Evolutionary conservation across 2,797 vertebrate genomes (phyloP).

Genomic region (Phalloptychus januarius): DNA sequence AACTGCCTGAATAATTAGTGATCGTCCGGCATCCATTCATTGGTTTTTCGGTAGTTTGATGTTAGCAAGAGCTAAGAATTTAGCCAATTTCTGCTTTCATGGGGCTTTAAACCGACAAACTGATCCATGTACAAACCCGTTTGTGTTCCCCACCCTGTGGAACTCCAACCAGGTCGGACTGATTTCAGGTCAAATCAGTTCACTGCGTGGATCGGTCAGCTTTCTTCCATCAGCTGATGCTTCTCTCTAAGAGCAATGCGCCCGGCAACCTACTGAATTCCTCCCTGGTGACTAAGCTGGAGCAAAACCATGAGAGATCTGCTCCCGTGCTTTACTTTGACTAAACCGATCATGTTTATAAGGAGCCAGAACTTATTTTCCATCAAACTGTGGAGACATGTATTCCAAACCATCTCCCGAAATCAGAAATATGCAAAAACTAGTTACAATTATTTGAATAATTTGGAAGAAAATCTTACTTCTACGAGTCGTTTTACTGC

Average conservation of each 20-base stretch:
- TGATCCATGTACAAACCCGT: not conserved
- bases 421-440: not conserved
- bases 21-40: not conserved
- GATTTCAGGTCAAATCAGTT: conserved; percentile 1
- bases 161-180: not conserved
- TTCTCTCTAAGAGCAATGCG: conserved; percentile 32
- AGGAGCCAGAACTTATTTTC: not conserved
- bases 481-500: not conserved
- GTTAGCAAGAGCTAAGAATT: not conserved
- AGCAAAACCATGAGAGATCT: not conserved
- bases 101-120: not conserved
- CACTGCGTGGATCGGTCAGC: not conserved
- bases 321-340: not conserved
- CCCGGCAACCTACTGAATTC: conserved; percentile 63
- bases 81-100: not conserved
- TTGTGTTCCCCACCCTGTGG: not conserved
- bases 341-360: not conserved
- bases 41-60: not conserved
- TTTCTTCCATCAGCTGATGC: conserved; percentile 38
- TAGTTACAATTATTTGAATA: not conserved
- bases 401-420: not conserved
- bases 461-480: not conserved
- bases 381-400: not conserved
- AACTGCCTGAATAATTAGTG: not conserved
- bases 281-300: conserved; percentile 61